Percentiles rank a stretch among this genome's conserved stretches.
Evolutionary conservation across 1,140 invertebrate genomes (phyloP).

Genomic region (Chironomus striatipennis): DNA sequence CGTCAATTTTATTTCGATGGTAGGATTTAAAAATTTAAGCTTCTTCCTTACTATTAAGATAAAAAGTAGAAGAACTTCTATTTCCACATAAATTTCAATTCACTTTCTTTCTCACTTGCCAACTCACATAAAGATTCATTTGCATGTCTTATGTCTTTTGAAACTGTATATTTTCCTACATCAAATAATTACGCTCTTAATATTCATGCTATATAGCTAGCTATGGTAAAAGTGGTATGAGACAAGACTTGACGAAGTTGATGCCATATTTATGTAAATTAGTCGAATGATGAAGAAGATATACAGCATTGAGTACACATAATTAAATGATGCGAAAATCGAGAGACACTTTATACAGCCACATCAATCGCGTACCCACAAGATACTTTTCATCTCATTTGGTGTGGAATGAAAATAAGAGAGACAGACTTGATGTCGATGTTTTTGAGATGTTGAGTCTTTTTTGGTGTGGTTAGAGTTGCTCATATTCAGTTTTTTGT

Average conservation of each 20-base stretch:
- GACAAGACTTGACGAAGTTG: background rate
- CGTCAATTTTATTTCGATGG: background rate
- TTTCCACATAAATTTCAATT: too few species aligned
- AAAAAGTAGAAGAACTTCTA: background rate
- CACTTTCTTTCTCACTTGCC: background rate
- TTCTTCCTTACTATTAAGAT: background rate
- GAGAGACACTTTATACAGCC: background rate
- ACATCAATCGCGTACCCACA: too few species aligned
- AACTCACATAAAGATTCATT: constrained; percentile 7
- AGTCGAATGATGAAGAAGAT: background rate
- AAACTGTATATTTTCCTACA: background rate
- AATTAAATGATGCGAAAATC: constrained; percentile 14
- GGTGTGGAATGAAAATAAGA: too few species aligned
- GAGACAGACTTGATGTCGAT: too few species aligned
- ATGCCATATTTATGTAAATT: constrained; percentile 14
- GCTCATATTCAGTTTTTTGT: too few species aligned
- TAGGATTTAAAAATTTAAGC: background rate
- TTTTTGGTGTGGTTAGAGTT: too few species aligned
- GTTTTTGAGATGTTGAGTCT: too few species aligned
- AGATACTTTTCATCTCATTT: too few species aligned
- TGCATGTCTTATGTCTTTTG: background rate
- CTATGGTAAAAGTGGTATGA: background rate
- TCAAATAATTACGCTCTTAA: constrained; percentile 3
- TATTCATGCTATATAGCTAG: background rate
- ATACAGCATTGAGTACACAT: background rate